Base-by-base conservation (phyloP, 2,888 invertebrate genomes). In the Sussaba pulchella region DNA sequence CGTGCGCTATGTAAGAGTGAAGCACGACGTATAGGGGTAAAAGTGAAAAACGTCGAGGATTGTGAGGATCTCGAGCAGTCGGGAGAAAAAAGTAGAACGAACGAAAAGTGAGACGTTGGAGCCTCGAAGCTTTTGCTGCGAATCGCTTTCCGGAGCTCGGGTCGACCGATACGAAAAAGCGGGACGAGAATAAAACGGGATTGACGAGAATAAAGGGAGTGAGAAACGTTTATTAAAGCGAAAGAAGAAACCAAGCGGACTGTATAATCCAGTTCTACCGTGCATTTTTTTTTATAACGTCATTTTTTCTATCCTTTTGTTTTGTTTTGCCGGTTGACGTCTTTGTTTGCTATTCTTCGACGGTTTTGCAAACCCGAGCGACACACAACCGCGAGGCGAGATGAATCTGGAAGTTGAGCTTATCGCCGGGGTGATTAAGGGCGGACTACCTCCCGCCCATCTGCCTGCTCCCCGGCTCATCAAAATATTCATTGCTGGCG, bases 401-500 rank as follows among this genome's bases (percentile, higher is more conserved):
- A 91, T 91, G 91, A 91, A 91, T 89, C 88, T 90, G 50, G 91
- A 91, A 80, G 91, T 91, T 69, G 91, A 91, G 78, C 83, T 91
- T 81, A 91, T 91, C 83, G 90, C 90, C 2, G 90, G 91, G 81
- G 91, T 91, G 67, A 84, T 91, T 39, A 91, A 89, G 81, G 91
- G 91, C 59, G 89, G 89, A 4, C 88, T 87, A 47, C 90, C 91
- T n/a, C 91, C 91, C 10, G 81, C 87, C 9, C 89, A 91, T 82
- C 79, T 91, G 93, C 94, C 94, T 4, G 94, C 94, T 54, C 94
- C 94, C 2, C 92, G 94, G 17, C 93, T 94, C 52, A 93, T 94
- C 87, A 94, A 94, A 90, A 94, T 94, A 87, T 94, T 92, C 88
- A 93, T 94, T 80, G 94, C 94, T 50, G 94, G 94, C 9, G 93